Evolutionary conservation across 1,140 invertebrate genomes (phyloP).

Genomic region (Callitettix versicolor): DNA sequence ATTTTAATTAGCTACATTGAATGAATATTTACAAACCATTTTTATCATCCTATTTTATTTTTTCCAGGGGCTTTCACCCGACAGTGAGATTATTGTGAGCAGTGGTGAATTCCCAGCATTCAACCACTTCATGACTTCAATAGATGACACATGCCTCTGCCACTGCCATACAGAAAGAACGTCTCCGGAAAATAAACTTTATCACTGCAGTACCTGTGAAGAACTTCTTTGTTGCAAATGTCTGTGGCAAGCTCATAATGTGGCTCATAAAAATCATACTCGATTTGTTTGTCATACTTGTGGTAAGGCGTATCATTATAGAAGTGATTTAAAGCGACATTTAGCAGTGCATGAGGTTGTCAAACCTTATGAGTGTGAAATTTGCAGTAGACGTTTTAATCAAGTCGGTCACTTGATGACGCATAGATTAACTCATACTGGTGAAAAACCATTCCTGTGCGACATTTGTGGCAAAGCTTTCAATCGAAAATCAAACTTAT

Average conservation of each 20-base stretch:
- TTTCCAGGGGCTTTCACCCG: too few relatives aligned
- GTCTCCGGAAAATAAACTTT: too few relatives aligned
- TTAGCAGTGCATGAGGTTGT: not conserved
- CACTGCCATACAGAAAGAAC: too few relatives aligned
- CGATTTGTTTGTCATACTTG: conserved; percentile 61
- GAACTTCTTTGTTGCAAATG: conserved; percentile 9
- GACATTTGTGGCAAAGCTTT: conserved; percentile 37
- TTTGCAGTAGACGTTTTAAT: conserved; percentile 29
- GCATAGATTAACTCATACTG: conserved; percentile 11
- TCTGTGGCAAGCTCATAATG: conserved; percentile 55
- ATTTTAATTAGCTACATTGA: too few relatives aligned
- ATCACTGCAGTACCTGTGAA: not conserved
- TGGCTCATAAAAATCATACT: conserved; percentile 65
- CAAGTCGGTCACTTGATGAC: conserved; percentile 44
- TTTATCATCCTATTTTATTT: too few relatives aligned
- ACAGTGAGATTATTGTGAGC: too few relatives aligned
- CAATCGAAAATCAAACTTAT: conserved; percentile 24
- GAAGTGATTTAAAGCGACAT: conserved; percentile 23
- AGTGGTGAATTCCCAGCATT: too few relatives aligned
- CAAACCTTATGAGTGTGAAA: conserved; percentile 5
- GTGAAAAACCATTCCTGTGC: conserved; percentile 13
- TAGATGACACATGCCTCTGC: too few relatives aligned
- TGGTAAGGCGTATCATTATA: conserved; percentile 55
- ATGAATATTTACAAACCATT: too few relatives aligned
- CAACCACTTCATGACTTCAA: too few relatives aligned